Base-by-base conservation (phyloP, 2,888 invertebrate genomes). In the Chelonus formosanus region DNA sequence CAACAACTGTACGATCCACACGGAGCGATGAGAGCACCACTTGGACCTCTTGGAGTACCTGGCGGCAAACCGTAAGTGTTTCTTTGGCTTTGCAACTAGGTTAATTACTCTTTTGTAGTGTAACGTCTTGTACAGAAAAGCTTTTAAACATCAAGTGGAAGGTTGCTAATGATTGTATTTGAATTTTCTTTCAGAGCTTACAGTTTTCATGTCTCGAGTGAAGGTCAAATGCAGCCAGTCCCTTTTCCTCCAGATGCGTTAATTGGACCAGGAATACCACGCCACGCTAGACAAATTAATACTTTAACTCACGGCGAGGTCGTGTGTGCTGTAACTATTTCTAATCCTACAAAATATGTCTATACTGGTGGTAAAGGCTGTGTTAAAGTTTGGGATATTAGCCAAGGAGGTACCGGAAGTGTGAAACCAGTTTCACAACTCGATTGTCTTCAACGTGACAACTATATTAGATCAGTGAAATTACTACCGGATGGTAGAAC, bases 291-390 rank as follows among this genome's bases (percentile, higher is more conserved):
- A 52, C 95, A 96, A 85, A 93, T 96, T 77, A 95, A 95, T 85
- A 96, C 96, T 8, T 88, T 98, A 70, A 92, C 92, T 72, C 97
- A 98, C 85, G 97, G 97, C 40, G 97, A 98, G 84, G 97, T 97
- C 65, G 97, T 97, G 35, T 97, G 97, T 85, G 97, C 97, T 45
- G 98, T 98, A 58, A 97, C 97, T 67, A 96, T 98, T 78, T 95
- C 95, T 70, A 94, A 94, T 95, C 94, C 95, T 67, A 94, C 95
- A 61, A 94, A 94, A 83, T 93, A 94, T 85, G 95, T 96, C 61
- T 97, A 97, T 87, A 97, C 97, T 3, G 97, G 96, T 55, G 97
- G 96, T 75, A 97, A 96, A 86, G 97, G 97, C 70, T 97, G 97
- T 86, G 97, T 98, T 75, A 98, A 98, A 86, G 96, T 97, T 68